Percentiles rank a stretch among this genome's conserved stretches.
Evolutionary conservation across 1,140 invertebrate genomes (phyloP).

Genomic region (Drosophila bipectinata): DNA sequence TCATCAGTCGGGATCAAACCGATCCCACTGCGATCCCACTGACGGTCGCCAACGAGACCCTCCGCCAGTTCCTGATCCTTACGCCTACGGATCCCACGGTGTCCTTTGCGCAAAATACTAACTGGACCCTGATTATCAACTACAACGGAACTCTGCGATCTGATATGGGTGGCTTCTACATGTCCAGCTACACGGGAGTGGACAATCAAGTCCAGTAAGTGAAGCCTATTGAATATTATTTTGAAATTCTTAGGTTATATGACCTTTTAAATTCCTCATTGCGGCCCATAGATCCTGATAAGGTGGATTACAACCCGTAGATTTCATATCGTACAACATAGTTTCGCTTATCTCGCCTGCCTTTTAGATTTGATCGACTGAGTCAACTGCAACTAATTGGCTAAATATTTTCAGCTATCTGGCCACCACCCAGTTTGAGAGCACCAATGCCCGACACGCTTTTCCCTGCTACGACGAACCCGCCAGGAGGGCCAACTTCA

Average conservation of each 20-base stretch:
- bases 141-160: conserved; percentile 85
- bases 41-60: neutral
- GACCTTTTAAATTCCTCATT: conserved; percentile 6
- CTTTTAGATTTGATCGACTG: neutral
- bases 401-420: conserved; percentile 85
- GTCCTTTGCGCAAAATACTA: conserved; percentile 80
- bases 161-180: conserved; percentile 91
- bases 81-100: conserved; percentile 39
- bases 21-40: conserved; percentile 13
- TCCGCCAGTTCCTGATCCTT: conserved; percentile 71
- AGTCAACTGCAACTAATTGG: neutral
- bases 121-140: conserved; percentile 84
- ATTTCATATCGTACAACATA: conserved; percentile 4
- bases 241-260: neutral
- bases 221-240: conserved; percentile 6
- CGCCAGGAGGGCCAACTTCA: conserved; percentile 90
- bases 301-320: neutral
- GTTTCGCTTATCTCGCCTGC: conserved; percentile 3
- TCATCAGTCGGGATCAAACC: conserved; percentile 35
- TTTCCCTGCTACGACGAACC: conserved; percentile 97
- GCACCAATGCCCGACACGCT: conserved; percentile 90
- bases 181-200: conserved; percentile 87
- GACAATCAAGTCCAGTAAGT: conserved; percentile 84
- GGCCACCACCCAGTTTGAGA: conserved; percentile 91
- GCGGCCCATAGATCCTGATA: conserved; percentile 2